These are phyloP conservation scores for Oscheius sp. DNA, from an alignment of 2,888 invertebrate genomes.

Conservation along the genomic window DNA sequence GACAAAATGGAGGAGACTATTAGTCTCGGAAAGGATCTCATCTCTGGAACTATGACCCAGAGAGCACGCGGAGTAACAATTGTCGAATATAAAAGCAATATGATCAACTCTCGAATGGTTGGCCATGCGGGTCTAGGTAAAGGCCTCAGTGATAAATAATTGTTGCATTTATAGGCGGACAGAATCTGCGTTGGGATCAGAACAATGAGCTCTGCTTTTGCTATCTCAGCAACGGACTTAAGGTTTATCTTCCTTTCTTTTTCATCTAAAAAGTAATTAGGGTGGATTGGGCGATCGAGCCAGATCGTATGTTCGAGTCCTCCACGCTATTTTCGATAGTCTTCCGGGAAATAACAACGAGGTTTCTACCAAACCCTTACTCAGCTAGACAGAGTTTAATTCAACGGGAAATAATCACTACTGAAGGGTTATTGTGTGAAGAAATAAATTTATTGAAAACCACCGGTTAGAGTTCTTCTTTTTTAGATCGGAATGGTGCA, in stretches of 20 bases:
- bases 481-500: background rate
- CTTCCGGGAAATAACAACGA: conserved; percentile 13
- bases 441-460: background rate
- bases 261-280: no score
- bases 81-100: conserved; percentile 17
- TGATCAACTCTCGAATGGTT: conserved; percentile 32
- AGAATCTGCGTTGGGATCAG: conserved; percentile 70
- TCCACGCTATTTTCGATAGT: conserved; percentile 43
- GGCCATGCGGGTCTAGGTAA: conserved; percentile 72
- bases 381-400: background rate
- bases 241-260: no score
- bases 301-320: conserved; percentile 48
- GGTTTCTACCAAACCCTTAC: background rate
- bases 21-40: conserved; percentile 17
- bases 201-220: conserved; percentile 70
- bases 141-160: no score
- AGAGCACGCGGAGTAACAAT: conserved; percentile 31
- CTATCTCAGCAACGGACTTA: conserved; percentile 70
- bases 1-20: conserved; percentile 11
- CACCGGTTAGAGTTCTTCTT: background rate
- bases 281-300: no score
- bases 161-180: no score
- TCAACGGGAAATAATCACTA: no score
- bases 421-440: no score
- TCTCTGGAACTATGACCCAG: conserved; percentile 10